phyloP scores from a whole-genome alignment of 2,113 vertebrate genomes.

The Sinocyclocheilus anshuiensis region DNA sequence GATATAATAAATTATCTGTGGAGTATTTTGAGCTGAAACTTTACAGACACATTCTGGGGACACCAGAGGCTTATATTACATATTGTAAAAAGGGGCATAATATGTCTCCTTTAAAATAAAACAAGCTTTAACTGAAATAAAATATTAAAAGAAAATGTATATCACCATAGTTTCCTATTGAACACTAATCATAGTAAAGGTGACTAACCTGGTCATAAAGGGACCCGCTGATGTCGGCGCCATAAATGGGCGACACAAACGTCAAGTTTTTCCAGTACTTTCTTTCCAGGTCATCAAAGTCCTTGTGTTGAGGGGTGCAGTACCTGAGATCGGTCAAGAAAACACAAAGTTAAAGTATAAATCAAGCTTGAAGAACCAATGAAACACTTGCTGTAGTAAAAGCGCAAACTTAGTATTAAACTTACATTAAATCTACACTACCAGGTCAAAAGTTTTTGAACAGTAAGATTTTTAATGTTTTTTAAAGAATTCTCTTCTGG shows the following conservation, averaged over 20 bases:
- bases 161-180: too few species aligned
- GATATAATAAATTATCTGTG: too few species aligned
- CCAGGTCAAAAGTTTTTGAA: too few species aligned
- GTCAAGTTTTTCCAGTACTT: slow-evolving; percentile 99
- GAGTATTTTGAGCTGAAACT: too few species aligned
- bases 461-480: too few species aligned
- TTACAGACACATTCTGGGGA: too few species aligned
- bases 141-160: too few species aligned
- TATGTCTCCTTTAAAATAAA: too few species aligned
- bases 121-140: too few species aligned
- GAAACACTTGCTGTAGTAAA: background rate
- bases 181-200: background rate
- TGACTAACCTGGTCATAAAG: slow-evolving; percentile 90
- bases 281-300: slow-evolving; percentile 95
- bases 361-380: background rate
- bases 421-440: background rate
- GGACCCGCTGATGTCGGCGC: slow-evolving; percentile 94
- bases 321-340: slow-evolving; percentile 76
- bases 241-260: slow-evolving; percentile 94
- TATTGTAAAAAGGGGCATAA: too few species aligned
- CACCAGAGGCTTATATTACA: too few species aligned
- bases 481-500: too few species aligned
- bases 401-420: background rate
- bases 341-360: background rate
- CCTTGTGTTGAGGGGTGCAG: slow-evolving; percentile 93